Base-by-base conservation (phyloP, 2,113 vertebrate genomes). In the Hiodon tergisus region DNA sequence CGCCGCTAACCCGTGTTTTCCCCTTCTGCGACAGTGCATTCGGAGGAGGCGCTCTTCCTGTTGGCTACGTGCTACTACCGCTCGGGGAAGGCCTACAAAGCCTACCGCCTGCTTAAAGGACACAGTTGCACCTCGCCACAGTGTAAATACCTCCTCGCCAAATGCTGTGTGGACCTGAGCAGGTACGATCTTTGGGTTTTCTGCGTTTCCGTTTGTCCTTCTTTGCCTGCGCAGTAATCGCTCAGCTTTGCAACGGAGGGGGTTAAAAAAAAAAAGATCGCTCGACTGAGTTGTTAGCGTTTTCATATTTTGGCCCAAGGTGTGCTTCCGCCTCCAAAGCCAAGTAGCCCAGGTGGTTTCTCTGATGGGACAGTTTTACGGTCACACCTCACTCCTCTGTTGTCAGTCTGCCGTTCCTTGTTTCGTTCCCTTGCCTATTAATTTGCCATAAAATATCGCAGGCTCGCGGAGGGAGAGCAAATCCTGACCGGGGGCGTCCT, bases 21-120 rank as follows among this genome's bases (percentile, higher is more conserved):
- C 46, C 48, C 67, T 72, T 46, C 69, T 57, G 71, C 54, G 55
- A 52, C 80, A 94, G 94, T 94, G 48, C 93, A 94, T 80, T 97
- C 96, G 50, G 96, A 98, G 88, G 95, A 97, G 87, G 94, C 94
- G 1, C 91, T 98, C 73, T 98, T 97, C 88, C 90, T 98, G 82
- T 77, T 99, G 88, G 96, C 96, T 46, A 98, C 97, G 1, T 98
- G 97, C 87, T 98, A 98, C 80, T 97, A 98, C 83, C 95, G 97
- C 89, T 99, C 97, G 79, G 96, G 97, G 86, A 99, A 98, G 85
- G 92, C 95, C 0, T 99, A 99, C 74, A 98, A 98, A 89, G 97
- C 97, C 4, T 98, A 98, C 87, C 90, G 95, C 78, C 94, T 99
- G 65, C 91, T 99, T 72, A 99, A 99, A 90, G 93, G 95, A 77